These are phyloP conservation scores for Ariopsis seemanni DNA, from an alignment of 2,113 vertebrate species.

Conservation along the genomic window DNA sequence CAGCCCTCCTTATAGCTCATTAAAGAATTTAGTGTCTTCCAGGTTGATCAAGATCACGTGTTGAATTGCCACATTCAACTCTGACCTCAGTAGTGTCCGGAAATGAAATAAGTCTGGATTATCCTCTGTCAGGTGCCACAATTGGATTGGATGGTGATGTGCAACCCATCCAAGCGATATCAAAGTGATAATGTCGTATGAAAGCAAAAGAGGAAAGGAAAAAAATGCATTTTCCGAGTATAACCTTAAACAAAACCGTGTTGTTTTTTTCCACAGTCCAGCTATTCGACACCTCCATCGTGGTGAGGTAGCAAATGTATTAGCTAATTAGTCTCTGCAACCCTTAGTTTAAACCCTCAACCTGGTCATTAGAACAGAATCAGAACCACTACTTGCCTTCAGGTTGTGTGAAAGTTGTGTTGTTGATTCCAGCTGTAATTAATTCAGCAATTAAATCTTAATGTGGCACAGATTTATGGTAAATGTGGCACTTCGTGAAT, in stretches of 20 bases:
- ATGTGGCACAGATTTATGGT: background rate
- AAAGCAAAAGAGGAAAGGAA: no score
- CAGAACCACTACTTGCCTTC: background rate
- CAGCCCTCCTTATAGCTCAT: background rate
- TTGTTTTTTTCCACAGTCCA: no score
- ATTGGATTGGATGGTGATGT: background rate
- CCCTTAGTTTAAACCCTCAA: background rate
- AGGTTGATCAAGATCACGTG: background rate
- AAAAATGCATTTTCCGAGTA: background rate
- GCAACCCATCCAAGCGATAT: background rate
- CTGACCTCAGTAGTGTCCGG: background rate
- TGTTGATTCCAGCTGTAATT: background rate
- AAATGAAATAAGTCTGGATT: background rate
- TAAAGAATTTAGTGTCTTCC: background rate
- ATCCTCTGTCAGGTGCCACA: background rate
- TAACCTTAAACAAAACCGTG: background rate
- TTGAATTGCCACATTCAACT: background rate
- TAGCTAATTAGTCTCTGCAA: background rate
- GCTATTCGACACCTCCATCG: background rate
- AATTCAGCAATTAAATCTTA: constrained; percentile 8
- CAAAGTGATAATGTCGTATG: no score
- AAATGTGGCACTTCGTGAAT: background rate
- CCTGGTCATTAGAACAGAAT: background rate
- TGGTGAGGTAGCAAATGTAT: background rate
- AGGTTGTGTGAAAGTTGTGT: background rate